A percentile compares a stretch with the other conserved stretches of the same genome.
Evolutionary conservation across 2,797 vertebrate species (phyloP).

Genomic region (Megalops cyprinoides): DNA sequence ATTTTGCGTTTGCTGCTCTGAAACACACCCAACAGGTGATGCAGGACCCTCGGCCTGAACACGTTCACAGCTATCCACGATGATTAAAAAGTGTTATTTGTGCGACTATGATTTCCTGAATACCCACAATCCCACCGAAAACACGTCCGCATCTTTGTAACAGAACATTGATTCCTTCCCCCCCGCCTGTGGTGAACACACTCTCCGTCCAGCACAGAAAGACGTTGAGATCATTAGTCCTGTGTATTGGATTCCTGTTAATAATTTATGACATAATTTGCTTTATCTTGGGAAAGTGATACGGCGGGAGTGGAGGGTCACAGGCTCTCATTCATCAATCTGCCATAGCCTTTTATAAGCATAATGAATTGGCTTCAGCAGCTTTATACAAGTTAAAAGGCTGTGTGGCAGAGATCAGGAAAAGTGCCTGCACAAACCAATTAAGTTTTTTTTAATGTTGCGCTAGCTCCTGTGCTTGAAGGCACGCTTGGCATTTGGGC

Average conservation of each 20-base stretch:
- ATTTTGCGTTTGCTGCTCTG: no score
- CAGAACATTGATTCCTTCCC: neutral
- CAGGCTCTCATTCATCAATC: slow-evolving; percentile 52
- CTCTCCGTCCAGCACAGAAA: slow-evolving; percentile 30
- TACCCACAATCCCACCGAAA: neutral
- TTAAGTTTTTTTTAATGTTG: slow-evolving; percentile 8
- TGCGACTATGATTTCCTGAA: neutral
- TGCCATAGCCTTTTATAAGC: slow-evolving; percentile 11
- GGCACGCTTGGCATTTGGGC: slow-evolving; percentile 14
- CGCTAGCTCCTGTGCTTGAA: neutral
- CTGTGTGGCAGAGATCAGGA: neutral
- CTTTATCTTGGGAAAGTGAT: slow-evolving; percentile 54
- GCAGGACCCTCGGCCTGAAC: neutral
- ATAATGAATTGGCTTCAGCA: neutral
- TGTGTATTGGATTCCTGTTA: slow-evolving; percentile 51
- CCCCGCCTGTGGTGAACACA: neutral
- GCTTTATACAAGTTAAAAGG: slow-evolving; percentile 18
- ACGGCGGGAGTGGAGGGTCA: slow-evolving; percentile 35
- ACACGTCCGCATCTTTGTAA: neutral
- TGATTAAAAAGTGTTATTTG: neutral
- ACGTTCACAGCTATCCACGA: neutral
- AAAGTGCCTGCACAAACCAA: slow-evolving; percentile 16
- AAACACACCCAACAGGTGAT: neutral
- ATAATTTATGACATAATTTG: slow-evolving; percentile 60
- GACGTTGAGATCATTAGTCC: slow-evolving; percentile 44